Conservation (phyloP, 2,888 invertebrate genomes). For the Agonopterix heracliana region DNA sequence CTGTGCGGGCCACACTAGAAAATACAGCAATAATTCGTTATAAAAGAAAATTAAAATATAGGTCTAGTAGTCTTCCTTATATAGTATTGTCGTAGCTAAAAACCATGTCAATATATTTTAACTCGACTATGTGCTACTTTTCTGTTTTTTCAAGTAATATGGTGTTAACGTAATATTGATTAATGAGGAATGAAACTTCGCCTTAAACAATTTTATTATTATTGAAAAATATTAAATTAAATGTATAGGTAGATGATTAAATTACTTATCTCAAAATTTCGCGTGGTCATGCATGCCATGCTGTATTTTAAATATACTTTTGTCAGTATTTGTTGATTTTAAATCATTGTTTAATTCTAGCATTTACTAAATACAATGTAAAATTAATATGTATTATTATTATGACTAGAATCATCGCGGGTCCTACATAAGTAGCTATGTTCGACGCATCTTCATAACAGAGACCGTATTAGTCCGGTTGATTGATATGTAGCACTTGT, state of each 20-base stretch:
- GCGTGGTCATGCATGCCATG: slow-evolving; percentile 1
- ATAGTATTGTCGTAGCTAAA: too few species aligned
- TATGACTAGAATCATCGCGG: slow-evolving; percentile 2
- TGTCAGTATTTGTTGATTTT: slow-evolving; percentile 11
- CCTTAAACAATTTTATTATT: slow-evolving; percentile 17
- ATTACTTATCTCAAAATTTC: slow-evolving; percentile 4
- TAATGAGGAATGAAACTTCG: slow-evolving; percentile 17
- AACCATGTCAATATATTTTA: too few species aligned
- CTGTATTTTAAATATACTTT: neutral
- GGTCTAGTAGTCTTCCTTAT: neutral
- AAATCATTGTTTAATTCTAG: slow-evolving; percentile 7
- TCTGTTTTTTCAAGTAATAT: too few species aligned
- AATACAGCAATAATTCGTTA: too few species aligned
- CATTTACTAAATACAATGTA: slow-evolving; percentile 2
- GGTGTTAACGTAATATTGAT: too few species aligned
- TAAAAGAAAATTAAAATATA: neutral
- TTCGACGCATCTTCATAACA: neutral
- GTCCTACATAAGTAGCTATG: slow-evolving; percentile 4
- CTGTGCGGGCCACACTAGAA: too few species aligned
- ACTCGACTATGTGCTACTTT: too few species aligned
- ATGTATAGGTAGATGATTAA: slow-evolving; percentile 10
- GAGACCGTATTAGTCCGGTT: neutral
- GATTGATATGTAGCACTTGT: slow-evolving; percentile 2
- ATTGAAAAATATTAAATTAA: slow-evolving; percentile 15
- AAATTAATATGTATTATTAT: neutral